Evolutionary conservation across 2,888 invertebrate genomes (phyloP), one percentile per base, ranked within the genome.

Genomic region (Tiliacea aurago): DNA sequence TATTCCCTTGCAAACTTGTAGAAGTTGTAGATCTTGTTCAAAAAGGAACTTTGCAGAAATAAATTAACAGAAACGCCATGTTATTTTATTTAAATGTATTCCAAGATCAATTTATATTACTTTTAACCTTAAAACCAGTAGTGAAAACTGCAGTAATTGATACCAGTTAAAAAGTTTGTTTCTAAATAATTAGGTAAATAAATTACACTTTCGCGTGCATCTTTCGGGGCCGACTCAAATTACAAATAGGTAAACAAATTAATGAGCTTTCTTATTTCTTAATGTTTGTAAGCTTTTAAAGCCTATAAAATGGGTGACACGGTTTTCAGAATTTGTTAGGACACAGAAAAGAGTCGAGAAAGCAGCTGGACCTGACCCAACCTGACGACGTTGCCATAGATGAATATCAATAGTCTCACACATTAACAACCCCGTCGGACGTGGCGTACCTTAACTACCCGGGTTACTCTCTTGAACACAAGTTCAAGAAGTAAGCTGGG

Each of bases 181-280:
- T 49, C 73, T 47, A 41, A 63, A 66, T 84, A 81, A 86, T 78
- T 74, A 77, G 58, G 61, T 73, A 82, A 68, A 86, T 84, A 84
- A 84, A 85, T 55, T 77, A 56, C 63, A 72, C 80, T 84, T 86
- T 77, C 76, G 43, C 71, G 47, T 63, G 70, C 75, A 73, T 71
- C 58, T n/a, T 77, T 66, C 2, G 59, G 63, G 59, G 49, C 23
- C 74, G 73, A 47, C 65, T 84, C 49, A 33, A 59, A 86, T 86
- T 78, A 78, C 81, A 81, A 81, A 67, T 81, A 70, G 64, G 55
- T 84, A 67, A 81, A 71, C 73, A 53, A 61, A 84, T 70, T 73
- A 67, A 82, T 73, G 76, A 63, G 63, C 81, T 82, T 76, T 84
- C 82, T 80, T 62, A 33, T 64, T 72, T 56, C 41, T 37, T 28